Conservation (phyloP, 2,797 vertebrate genomes). For the Mastacembelus armatus region DNA sequence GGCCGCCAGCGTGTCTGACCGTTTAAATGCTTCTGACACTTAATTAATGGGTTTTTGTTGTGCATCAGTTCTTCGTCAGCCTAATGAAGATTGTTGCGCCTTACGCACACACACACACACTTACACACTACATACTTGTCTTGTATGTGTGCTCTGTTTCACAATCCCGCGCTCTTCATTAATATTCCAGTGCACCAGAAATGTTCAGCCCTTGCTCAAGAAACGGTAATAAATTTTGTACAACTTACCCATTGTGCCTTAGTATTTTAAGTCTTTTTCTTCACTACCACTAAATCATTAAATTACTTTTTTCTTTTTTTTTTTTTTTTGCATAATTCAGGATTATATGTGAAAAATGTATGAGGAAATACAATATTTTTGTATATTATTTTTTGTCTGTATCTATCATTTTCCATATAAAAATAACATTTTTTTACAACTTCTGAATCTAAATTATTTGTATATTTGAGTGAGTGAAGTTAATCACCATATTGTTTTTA, state of each 20-base stretch:
- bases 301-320: not conserved
- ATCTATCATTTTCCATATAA: constrained; percentile 4
- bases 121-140: not conserved
- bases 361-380: too few species aligned
- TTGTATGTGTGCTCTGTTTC: constrained; percentile 16
- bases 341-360: too few species aligned
- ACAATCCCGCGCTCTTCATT: constrained; percentile 15
- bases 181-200: constrained; percentile 9
- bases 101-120: not conserved
- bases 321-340: too few species aligned
- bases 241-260: not conserved
- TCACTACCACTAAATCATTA: not conserved
- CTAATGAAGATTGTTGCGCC: constrained; percentile 58
- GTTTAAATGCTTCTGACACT: constrained; percentile 76
- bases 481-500: constrained; percentile 28
- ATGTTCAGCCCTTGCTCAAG: constrained; percentile 4
- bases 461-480: constrained; percentile 1
- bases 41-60: constrained; percentile 77
- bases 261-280: constrained; percentile 6
- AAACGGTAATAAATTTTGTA: not conserved
- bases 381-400: too few species aligned
- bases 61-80: constrained; percentile 55
- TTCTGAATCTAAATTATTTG: constrained; percentile 33
- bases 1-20: constrained; percentile 49
- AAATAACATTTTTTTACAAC: constrained; percentile 26